These are phyloP conservation scores for Psittacus erithacus DNA, from an alignment of 2,113 vertebrate species.

Conservation along the genomic window DNA sequence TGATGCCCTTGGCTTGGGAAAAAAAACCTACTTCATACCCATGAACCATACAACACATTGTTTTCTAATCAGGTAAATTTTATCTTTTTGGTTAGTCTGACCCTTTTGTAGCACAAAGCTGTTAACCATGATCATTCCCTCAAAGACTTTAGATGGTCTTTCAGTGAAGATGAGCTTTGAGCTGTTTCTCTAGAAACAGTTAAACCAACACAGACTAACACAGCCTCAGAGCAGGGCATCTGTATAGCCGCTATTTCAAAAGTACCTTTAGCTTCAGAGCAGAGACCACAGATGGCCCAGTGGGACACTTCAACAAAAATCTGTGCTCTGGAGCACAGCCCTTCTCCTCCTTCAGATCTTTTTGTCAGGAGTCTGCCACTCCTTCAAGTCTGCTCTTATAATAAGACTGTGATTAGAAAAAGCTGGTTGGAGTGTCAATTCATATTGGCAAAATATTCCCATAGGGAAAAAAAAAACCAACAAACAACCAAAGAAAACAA, in stretches of 20 bases:
- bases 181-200: background rate
- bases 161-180: background rate
- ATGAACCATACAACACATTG: background rate
- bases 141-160: background rate
- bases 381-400: background rate
- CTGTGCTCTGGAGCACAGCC: background rate
- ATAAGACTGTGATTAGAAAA: background rate
- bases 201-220: background rate
- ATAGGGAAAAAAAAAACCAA: background rate
- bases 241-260: background rate
- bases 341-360: background rate
- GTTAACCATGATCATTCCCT: background rate
- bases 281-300: background rate
- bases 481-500: background rate
- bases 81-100: background rate
- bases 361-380: background rate
- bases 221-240: background rate
- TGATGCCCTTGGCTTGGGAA: background rate
- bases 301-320: background rate
- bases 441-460: background rate
- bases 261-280: background rate
- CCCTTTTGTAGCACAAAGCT: background rate
- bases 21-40: background rate
- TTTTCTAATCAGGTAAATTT: background rate
- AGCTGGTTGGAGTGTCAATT: background rate